Evolutionary conservation across 2,797 vertebrate genomes (phyloP).

Genomic region (Meriones psammophilus): DNA sequence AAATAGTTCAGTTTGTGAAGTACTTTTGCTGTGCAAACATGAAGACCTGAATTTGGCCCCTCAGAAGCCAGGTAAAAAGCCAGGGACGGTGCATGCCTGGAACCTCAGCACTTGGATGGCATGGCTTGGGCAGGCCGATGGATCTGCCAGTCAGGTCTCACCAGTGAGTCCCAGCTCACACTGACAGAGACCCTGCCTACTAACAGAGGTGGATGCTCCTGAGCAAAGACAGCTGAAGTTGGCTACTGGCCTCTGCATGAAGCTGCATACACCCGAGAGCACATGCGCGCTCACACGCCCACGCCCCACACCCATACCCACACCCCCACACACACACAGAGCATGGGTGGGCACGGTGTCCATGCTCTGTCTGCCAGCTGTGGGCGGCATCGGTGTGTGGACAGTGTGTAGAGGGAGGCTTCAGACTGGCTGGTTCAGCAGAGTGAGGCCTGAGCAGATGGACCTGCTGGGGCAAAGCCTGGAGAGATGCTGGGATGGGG

Average conservation of each 20-base stretch:
- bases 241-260: no score
- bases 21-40: neutral
- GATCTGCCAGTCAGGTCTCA: neutral
- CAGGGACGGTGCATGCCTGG: no score
- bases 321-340: neutral
- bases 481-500: neutral
- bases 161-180: neutral
- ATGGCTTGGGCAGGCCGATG: no score
- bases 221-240: neutral
- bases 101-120: no score
- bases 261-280: no score
- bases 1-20: neutral
- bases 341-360: neutral
- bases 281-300: neutral
- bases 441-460: neutral
- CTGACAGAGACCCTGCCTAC: neutral
- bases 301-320: neutral
- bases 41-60: neutral
- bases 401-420: no score
- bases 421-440: accelerated
- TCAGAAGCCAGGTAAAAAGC: no score
- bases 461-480: neutral
- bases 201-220: neutral
- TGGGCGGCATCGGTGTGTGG: neutral
- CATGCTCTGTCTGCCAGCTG: accelerated